Evolutionary conservation across 1,140 invertebrate species (phyloP), one percentile per base, ranked within the genome.

Genomic region (Hermetia illucens): DNA sequence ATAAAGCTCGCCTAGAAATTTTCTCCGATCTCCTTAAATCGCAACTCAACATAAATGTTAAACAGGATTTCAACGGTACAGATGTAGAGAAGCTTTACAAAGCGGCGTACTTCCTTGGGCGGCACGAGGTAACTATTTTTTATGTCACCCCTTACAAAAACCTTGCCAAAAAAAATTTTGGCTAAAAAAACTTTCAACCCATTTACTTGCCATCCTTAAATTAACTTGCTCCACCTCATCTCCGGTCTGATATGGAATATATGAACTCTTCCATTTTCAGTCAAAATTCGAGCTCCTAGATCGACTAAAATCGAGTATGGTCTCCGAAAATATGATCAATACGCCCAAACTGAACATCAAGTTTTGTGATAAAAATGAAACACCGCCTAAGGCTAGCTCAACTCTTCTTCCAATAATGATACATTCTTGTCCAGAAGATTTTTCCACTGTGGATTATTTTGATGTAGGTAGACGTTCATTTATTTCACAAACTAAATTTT

Each of bases 391-490:
- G 5, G 66, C 76, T 15, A 69, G 70, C 10, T 55, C 69, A 12
- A 65, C 61, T 30, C 44, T 61, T 1, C 48, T 86, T 24, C 83
- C 83, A 5, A 69, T 86, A 35, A 64, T 78, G 43, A 62, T 84
- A 39, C 75, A 82, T 61, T 72, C 78, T 34, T 85, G 81, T 62
- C 82, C 82, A 1, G 71, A 76, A 10, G 71, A 82, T 49, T 88
- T 86, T 57, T 82, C 77, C 3, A 85, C 81, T 9, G 71, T 84
- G 6, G 72, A 77, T 43, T 88, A 85, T 56, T 89, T 84, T 61
- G 77, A 87, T 65, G 77, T 82, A 55, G 60, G 60, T 46, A n/a
- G 19, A 40, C 37, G 38, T 20, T 12, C 32, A 0, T 38, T 10
- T 39, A 41, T 44, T 55, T 39, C 29, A 13, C 34, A 24, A 19